Base-by-base conservation (phyloP, 2,797 vertebrate species). In the Erethizon dorsatum region DNA sequence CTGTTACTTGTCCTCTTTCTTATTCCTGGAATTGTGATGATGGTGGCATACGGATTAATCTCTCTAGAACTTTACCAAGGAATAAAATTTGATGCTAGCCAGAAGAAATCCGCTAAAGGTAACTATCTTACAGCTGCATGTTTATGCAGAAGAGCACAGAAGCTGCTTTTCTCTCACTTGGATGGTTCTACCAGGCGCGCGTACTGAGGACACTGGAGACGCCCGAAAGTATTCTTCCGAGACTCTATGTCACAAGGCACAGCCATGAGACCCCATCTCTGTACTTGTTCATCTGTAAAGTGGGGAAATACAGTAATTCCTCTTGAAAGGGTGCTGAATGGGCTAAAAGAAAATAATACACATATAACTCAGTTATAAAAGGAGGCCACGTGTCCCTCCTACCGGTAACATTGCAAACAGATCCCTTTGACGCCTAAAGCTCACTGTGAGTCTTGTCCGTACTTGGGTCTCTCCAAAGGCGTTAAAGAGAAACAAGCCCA, bases 21-120 rank as follows among this genome's bases (percentile, higher is more conserved):
- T 59, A 98, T 99, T 96, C 99, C 99, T 37, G 99, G 99, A 77
- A 99, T 99, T 79, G 98, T 99, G 97, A 99, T 99, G 99, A 99
- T 99, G 99, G 98, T 99, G 18, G 99, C 99, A 0, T 99, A 99
- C 8, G 99, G 99, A 75, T 98, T 99, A 75, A 99, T 99, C 96
- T 99, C 99, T 52, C 45, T 99, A 97, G 99, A 99, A 98, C 99
- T 99, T 85, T 99, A 99, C 98, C 99, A 99, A 97, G 99, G 99
- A 97, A 99, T 99, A 98, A 99, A 97, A 98, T 99, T 99, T 97
- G 99, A 99, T 98, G 94, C 99, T 96, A 99, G 98, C 95, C 99
- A 98, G 97, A 99, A 99, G 97, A 99, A 99, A 97, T 98, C 98
- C 90, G 98, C 98, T 96, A 97, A 98, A 99, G 99, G 99, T 99